A percentile compares a stretch with the other conserved stretches of the same genome.
Evolutionary conservation across 2,888 invertebrate species (phyloP).

Genomic region (Xanthia togata): DNA sequence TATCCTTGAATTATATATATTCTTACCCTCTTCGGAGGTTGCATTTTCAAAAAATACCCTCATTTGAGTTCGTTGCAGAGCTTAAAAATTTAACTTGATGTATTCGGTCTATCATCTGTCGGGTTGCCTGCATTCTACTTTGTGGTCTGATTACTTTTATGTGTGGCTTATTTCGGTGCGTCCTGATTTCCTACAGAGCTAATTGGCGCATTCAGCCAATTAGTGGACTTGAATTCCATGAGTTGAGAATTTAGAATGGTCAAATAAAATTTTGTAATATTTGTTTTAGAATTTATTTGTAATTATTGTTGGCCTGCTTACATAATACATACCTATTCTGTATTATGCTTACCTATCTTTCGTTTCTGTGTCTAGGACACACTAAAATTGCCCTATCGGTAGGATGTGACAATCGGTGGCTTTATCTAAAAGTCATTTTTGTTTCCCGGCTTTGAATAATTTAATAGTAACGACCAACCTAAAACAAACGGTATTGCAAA

Average conservation of each 20-base stretch:
- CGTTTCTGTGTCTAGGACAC: constrained; percentile 53
- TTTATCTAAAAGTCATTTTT: constrained; percentile 76
- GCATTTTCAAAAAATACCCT: constrained; percentile 11
- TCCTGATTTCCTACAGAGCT: constrained; percentile 25
- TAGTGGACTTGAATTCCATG: constrained; percentile 17
- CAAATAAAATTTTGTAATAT: not conserved
- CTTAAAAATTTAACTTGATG: constrained; percentile 27
- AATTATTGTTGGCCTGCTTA: constrained; percentile 3
- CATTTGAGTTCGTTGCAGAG: constrained; percentile 12
- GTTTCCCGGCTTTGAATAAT: constrained; percentile 68
- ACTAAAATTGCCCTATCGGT: constrained; percentile 72
- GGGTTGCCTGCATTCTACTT: constrained; percentile 29
- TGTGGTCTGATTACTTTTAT: constrained; percentile 31
- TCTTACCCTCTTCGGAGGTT: not conserved
- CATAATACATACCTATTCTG: constrained; percentile 10
- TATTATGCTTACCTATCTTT: constrained; percentile 44
- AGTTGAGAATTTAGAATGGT: constrained; percentile 19
- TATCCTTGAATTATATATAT: constrained; percentile 47
- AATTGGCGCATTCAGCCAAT: constrained; percentile 40
- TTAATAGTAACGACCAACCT: constrained; percentile 48
- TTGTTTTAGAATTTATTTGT: not conserved
- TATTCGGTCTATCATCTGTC: constrained; percentile 41
- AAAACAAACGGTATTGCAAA: constrained; percentile 64
- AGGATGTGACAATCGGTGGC: constrained; percentile 77
- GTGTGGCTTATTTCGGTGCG: constrained; percentile 1